These are phyloP conservation scores for Pseudococcus longispinus DNA, from an alignment of 2,888 invertebrate species.

Conservation along the genomic window DNA sequence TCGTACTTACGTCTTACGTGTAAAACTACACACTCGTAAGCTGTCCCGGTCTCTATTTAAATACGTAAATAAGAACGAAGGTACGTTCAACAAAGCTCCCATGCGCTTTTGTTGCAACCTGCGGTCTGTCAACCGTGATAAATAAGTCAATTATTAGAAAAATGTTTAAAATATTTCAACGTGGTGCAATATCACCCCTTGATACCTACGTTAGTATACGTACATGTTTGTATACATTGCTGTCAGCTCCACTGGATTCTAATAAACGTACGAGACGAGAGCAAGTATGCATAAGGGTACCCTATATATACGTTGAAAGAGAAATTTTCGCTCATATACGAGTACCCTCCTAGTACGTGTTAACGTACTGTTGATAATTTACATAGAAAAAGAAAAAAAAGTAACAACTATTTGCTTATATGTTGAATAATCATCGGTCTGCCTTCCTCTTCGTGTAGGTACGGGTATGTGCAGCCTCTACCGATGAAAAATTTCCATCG, in stretches of 20 bases:
- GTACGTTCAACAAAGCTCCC: not conserved
- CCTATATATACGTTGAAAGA: not conserved
- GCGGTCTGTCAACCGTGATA: conserved; percentile 7
- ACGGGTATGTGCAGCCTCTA: not conserved
- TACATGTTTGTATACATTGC: no score
- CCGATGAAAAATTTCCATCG: not conserved
- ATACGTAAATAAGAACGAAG: not conserved
- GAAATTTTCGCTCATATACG: not conserved
- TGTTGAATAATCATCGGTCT: not conserved
- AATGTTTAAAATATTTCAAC: conserved; percentile 23
- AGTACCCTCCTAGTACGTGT: not conserved
- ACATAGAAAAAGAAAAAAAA: not conserved
- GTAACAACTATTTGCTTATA: not conserved
- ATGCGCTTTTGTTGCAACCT: not conserved
- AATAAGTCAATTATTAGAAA: conserved; percentile 31
- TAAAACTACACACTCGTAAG: not conserved
- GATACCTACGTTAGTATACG: not conserved
- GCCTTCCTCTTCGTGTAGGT: not conserved
- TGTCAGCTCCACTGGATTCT: not conserved
- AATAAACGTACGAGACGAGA: not conserved
- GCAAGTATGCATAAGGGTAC: not conserved
- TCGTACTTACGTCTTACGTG: not conserved
- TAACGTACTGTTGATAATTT: not conserved
- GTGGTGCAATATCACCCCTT: not conserved
- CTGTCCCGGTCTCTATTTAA: not conserved